Base-by-base conservation (phyloP, 2,797 vertebrate genomes). In the Alosa sapidissima region DNA sequence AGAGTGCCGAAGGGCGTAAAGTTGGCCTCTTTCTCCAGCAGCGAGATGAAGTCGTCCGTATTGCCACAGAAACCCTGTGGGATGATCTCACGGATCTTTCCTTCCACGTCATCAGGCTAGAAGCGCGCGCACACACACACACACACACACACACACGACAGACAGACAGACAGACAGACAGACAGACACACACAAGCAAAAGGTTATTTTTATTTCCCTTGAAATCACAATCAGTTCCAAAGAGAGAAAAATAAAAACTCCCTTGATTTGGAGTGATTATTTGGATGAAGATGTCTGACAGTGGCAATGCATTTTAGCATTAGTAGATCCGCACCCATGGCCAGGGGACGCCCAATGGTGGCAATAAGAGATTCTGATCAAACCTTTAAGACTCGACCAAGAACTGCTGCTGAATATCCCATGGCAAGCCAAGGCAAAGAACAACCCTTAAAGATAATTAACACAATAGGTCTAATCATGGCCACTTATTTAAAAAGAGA, bases 1-100 rank as follows among this genome's bases (percentile, higher is more conserved):
- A 98, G 93, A 82, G 91, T 95, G 92, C 98, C 98, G 89, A 99
- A 98, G 7, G 97, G 97, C 86, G 96, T 97, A 92, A 99, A 99
- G 92, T 98, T 98, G 85, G 96, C 96, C 88, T 99, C 97, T 86
- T 99, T 98, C 94, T 99, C 97, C 94, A 99, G 92, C 85, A 97
- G 93, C 78, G 97, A 96, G 88, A 97, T 93, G 93, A 99, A 99
- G 94, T 99, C 97, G 89, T 97, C 98, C 3, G 96, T 94, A 91
- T 96, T 98, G 92, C 95, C 94, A 90, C 96, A 97, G 96, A 98
- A 99, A 65, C 98, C 97, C 86, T 96, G 94, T 0, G 98, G 98
- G 89, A 99, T 93, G 86, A 98, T 97, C 91, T 96, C 96, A 91
- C 97, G 95, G 92, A 99, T 96, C 96, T 99, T 99, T 84, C 95